Evolutionary conservation across 2,113 vertebrate genomes (phyloP), one percentile per base, ranked within the genome.

Genomic region (Rhadina sibilatrix): DNA sequence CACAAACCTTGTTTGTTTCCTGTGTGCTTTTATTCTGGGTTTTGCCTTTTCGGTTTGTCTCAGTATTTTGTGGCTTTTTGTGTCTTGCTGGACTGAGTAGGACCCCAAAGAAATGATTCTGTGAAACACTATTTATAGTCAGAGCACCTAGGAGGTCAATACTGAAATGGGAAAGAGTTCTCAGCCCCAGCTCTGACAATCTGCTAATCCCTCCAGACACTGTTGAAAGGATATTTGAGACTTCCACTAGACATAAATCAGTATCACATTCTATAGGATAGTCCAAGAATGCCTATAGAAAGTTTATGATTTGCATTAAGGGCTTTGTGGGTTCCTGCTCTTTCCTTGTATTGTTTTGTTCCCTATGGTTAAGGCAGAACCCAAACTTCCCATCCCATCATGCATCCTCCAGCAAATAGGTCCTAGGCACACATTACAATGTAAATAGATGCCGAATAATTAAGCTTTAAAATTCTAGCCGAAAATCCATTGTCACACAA

Each of bases 401-500:
- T 31, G 30, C 2, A 0, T 30, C 20, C 47, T 57, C 50, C 56
- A 70, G 19, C 63, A 31, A 65, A 71, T 8, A 82, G 54, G 24
- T 87, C 40, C 40, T 65, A 42, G 71, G 37, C 4, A 2, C 24
- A 60, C 69, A 56, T 38, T 84, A 75, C 65, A 64, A 85, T 91
- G 89, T 64, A 93, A 94, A 96, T 60, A 81, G 80, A 61, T 57
- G 82, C 15, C 1, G 4, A 90, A 74, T 94, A 96, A 95, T 89
- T 71, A 79, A 59, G 69, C 71, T 81, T 96, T 94, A 68, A 94
- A 95, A 93, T 89, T 87, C 64, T 37, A 76, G 27, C 10, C 7
- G 47, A 84, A 96, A 94, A 93, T 50, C 86, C 63, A 91, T 92
- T 96, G 89, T 96, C 74, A 96, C 74, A 76, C 92, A 94, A 96